phyloP scores from a whole-genome alignment of 2,888 invertebrate genomes.

The Stomorhina lunata region DNA sequence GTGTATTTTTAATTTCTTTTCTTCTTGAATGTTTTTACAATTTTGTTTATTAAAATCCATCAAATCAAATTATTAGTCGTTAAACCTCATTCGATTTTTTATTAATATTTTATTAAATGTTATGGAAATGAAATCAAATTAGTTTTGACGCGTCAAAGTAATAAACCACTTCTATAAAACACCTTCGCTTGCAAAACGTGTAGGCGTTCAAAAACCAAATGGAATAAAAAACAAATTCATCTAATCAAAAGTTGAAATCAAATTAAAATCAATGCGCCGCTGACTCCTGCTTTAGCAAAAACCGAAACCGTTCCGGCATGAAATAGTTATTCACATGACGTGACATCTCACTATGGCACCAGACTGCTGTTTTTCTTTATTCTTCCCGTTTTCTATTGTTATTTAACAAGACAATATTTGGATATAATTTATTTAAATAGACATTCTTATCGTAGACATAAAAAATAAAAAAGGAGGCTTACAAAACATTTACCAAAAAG shows the following conservation, averaged over 20 bases:
- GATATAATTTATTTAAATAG: constrained; percentile 44
- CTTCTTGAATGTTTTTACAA: too few relatives aligned
- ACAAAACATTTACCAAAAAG: background rate
- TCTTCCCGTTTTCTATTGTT: background rate
- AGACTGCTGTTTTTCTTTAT: background rate
- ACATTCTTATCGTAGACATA: constrained; percentile 27
- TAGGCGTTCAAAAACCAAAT: background rate
- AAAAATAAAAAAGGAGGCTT: background rate
- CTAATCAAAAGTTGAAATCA: constrained; percentile 34
- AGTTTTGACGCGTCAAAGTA: constrained; percentile 31
- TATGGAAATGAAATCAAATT: constrained; percentile 21
- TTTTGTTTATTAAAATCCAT: too few relatives aligned
- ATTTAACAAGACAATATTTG: constrained; percentile 42
- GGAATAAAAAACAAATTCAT: background rate
- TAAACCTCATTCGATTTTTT: too few relatives aligned
- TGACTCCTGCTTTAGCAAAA: background rate
- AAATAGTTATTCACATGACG: constrained; percentile 3
- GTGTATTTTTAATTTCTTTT: too few relatives aligned
- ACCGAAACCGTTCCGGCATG: background rate
- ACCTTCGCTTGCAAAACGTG: constrained; percentile 21
- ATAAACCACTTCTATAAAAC: constrained; percentile 47
- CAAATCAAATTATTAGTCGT: too few relatives aligned
- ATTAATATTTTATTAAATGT: too few relatives aligned
- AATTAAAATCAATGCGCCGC: constrained; percentile 6
- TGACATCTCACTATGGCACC: constrained; percentile 58